Evolutionary conservation across 2,888 invertebrate genomes (phyloP), one percentile per base, ranked within the genome.

Genomic region (Nemotelus nigrinus): DNA sequence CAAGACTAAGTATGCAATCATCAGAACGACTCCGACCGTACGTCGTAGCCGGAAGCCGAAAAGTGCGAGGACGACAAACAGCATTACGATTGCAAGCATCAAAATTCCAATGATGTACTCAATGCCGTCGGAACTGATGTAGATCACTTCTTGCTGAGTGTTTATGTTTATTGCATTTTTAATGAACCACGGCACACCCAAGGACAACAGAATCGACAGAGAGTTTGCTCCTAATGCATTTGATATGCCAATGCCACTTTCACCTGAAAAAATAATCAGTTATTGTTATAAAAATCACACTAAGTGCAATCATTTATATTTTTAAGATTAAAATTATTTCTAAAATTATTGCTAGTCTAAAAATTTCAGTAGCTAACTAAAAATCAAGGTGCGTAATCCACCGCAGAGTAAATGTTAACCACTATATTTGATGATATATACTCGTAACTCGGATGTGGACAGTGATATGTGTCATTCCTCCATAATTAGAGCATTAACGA

Each of bases 161-260:
- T 89, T 88, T 0, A 86, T 88, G 3, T 89, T 89, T 68, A 91
- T 87, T 80, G 93, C 85, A 3, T 92, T 92, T 84, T 92, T 93
- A 81, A 96, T 92, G 76, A 94, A 91, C 96, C 96, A 96, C 0
- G 96, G 96, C 44, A 95, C 85, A 2, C 95, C 95, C 60, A 96
- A 87, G 2, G 96, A 95, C 72, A 96, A 89, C 2, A 96, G 87
- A 77, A 96, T 94, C 78, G 96, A 95, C 84, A 96, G 88, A 0
- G 95, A 94, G 84, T 96, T 96, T 0, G 95, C 94, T 1, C 96
- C 96, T 7, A 96, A 86, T 0, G 95, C 93, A 83, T 96, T 96
- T 4, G 95, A 95, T 43, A 96, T 93, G 0, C 95, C 96, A 88
- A 96, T 95, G 45, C 93, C 93, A 10, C 93, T 95, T 85, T 94